phyloP scores from a whole-genome alignment of 2,113 vertebrate genomes.

The Thalassoma bifasciatum region DNA sequence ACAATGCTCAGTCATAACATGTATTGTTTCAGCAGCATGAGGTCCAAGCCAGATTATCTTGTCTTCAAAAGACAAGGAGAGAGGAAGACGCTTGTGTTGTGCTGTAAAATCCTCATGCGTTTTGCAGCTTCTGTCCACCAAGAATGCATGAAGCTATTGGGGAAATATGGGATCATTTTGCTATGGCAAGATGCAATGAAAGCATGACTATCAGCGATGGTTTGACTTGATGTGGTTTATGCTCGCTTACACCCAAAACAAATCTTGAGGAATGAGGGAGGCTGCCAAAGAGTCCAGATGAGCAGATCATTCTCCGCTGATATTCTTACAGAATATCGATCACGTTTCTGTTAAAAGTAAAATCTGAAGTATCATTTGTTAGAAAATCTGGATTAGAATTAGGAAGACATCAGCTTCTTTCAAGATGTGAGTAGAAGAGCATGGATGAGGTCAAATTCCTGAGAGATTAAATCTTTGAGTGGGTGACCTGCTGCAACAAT shows the following conservation, averaged over 20 bases:
- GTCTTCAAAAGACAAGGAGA: background rate
- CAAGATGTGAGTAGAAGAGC: slow-evolving; percentile 28
- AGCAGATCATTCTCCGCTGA: too few relatives aligned
- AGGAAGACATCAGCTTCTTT: slow-evolving; percentile 34
- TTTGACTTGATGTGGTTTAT: background rate
- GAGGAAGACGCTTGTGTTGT: background rate
- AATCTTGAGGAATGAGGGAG: too few relatives aligned
- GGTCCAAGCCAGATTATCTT: background rate
- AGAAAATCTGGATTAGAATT: background rate
- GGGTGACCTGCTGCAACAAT: slow-evolving; percentile 46
- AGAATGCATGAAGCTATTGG: too few relatives aligned
- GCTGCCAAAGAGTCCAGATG: too few relatives aligned
- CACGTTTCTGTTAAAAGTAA: too few relatives aligned
- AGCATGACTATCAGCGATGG: background rate
- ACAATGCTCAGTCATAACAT: background rate
- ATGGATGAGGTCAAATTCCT: slow-evolving; percentile 58
- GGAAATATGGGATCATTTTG: too few relatives aligned
- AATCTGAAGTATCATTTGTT: too few relatives aligned
- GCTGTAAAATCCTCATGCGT: background rate
- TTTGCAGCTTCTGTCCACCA: too few relatives aligned
- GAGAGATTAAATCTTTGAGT: slow-evolving; percentile 62
- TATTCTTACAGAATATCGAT: too few relatives aligned
- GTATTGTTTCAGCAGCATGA: background rate
- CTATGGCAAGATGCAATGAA: background rate
- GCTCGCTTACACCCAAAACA: too few relatives aligned